Base-by-base conservation (phyloP, 2,888 invertebrate genomes). In the Rotaria magnacalcarata region DNA sequence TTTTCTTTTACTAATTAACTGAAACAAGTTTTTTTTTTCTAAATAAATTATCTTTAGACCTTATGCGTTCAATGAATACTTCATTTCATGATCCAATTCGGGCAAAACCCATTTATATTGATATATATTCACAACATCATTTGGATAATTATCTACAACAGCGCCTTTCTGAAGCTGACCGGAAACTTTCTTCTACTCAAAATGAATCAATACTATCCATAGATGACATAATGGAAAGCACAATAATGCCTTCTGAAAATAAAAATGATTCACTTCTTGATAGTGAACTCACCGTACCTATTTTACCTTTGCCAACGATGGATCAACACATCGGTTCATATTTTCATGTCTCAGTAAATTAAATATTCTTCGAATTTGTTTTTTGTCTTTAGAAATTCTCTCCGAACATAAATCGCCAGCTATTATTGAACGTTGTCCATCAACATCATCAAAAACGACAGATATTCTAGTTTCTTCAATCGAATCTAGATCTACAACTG, bases 101-200 rank as follows among this genome's bases (percentile, higher is more conserved):
- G 5, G 4, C 47, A 11, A 43, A 21, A 80, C 43, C 47, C 5
- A 80, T 80, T 80, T 80, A 80, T 80, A 47, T 80, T 2, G 80
- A 80, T 43, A 80, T 80, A 14, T 80, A 80, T 80, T 47, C 80
- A 5, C 80, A 80, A 80, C 43, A 24, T 19, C 47, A 80, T 47
- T n/a, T 80, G 11, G 47, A 80, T 24, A n/a, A 80, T 47, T 80
- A 80, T 47, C 11, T 80, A 47, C 21, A 80, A 80, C 21, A 4
- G 47, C 80, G 47, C 47, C 47, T n/a, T n/a, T n/a, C 8, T 24
- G 80, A 80, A 43, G 10, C 47, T 24, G 3, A 80, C 47, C 11
- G 3, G 10, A 75, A 75, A 75, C 2, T 21, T 24, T 10, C 8
- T 43, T 11, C 43, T n/a, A n/a, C 24, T 6, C 0, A 80, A 34